A percentile compares a stretch with the other conserved stretches of the same genome.
Conservation (phyloP, 2,113 vertebrate genomes). For the Sinocyclocheilus maitianheensis region DNA sequence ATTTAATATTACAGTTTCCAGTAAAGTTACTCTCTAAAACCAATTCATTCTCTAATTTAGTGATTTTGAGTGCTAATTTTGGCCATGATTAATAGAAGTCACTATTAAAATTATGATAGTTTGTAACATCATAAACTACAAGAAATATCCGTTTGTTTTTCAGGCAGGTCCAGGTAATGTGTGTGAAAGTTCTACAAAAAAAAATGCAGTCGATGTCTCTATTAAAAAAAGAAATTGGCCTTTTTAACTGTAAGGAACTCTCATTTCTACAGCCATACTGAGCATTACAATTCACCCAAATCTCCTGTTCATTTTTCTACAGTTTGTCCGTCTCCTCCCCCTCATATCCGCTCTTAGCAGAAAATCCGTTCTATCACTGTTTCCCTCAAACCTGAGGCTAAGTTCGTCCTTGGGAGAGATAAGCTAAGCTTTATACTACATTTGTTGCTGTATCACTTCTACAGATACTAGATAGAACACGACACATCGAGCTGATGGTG, state of each 20-base stretch:
- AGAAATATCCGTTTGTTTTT: neutral
- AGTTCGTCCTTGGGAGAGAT: neutral
- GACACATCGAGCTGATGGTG: constrained; percentile 29
- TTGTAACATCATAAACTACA: neutral
- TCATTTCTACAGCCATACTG: neutral
- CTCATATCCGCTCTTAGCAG: neutral
- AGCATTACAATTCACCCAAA: neutral
- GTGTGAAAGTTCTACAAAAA: neutral
- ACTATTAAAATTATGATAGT: neutral
- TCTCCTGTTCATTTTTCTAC: neutral
- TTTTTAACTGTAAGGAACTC: neutral
- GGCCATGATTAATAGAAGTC: neutral
- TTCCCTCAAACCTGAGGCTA: neutral
- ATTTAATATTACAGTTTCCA: neutral
- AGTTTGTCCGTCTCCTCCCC: neutral
- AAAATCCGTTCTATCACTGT: neutral
- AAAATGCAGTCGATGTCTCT: neutral
- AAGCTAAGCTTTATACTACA: constrained; percentile 22
- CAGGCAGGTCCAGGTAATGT: neutral
- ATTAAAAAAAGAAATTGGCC: neutral
- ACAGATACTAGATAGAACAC: constrained; percentile 35
- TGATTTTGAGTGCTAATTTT: neutral
- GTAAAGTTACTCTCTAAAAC: neutral
- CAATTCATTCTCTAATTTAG: neutral
- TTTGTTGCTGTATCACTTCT: constrained; percentile 33